A percentile compares a stretch with the other conserved stretches of the same genome.
Conservation (phyloP, 2,888 invertebrate genomes). For the Aleiodes leptofemur region DNA sequence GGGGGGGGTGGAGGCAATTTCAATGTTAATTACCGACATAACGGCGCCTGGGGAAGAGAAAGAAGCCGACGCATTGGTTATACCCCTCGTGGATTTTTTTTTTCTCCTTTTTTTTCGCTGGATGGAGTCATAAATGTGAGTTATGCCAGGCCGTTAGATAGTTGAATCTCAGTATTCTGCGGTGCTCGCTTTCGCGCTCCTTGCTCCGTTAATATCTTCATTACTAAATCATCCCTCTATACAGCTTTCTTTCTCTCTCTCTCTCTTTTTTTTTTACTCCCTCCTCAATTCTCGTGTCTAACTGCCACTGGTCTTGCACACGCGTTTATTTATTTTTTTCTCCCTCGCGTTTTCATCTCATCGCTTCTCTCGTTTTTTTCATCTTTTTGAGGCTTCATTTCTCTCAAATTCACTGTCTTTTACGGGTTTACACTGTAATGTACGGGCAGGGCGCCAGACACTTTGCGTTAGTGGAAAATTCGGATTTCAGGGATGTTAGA, state of each 20-base stretch:
- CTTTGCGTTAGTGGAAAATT: conserved; percentile 36
- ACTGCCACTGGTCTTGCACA: conserved; percentile 39
- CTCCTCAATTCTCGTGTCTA: conserved; percentile 37
- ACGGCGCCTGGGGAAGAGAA: conserved; percentile 41
- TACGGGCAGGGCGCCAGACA: conserved; percentile 50
- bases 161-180: conserved; percentile 75
- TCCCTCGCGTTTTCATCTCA: conserved; percentile 38
- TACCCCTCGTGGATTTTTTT: conserved; percentile 18
- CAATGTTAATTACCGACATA: conserved; percentile 58
- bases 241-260: conserved; percentile 46
- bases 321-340: conserved; percentile 29
- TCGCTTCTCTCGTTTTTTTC: not conserved
- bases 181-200: conserved; percentile 71
- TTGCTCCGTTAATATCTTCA: conserved; percentile 74
- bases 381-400: not conserved
- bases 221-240: conserved; percentile 73
- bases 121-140: conserved; percentile 73
- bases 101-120: conserved; percentile 52
- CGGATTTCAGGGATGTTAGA: conserved; percentile 4
- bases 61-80: conserved; percentile 46
- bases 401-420: not conserved
- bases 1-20: conserved; percentile 47
- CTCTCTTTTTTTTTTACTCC: conserved; percentile 47
- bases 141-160: conserved; percentile 74
- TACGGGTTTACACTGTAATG: conserved; percentile 36